Percentiles rank a stretch among this genome's conserved stretches.
phyloP scores from a whole-genome alignment of 2,797 vertebrate genomes.

The Rhinophrynus dorsalis region DNA sequence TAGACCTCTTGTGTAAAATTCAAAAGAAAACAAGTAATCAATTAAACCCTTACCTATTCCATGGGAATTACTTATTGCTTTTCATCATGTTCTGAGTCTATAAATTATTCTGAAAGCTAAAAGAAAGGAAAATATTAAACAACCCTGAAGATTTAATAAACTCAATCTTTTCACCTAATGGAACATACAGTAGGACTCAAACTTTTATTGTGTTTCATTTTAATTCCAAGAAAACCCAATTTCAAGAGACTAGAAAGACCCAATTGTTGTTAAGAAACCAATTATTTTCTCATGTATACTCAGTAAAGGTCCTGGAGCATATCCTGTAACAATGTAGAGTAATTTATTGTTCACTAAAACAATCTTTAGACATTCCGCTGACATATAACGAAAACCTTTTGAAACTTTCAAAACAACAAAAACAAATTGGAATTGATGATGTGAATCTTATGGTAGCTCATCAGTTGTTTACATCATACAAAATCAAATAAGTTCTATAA shows the following conservation, averaged over 20 bases:
- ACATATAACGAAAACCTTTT: constrained; percentile 26
- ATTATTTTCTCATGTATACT: constrained; percentile 35
- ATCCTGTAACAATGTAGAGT: constrained; percentile 20
- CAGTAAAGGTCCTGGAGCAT: constrained; percentile 30
- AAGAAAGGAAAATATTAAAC: constrained; percentile 31
- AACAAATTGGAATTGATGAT: constrained; percentile 43
- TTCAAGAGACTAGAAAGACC: constrained; percentile 31
- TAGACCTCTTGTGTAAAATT: constrained; percentile 4
- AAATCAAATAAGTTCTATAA: constrained; percentile 7
- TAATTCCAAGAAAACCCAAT: constrained; percentile 43
- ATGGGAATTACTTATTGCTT: constrained; percentile 22
- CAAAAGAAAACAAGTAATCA: constrained; percentile 15
- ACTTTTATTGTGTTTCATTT: constrained; percentile 33
- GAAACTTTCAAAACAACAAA: constrained; percentile 38
- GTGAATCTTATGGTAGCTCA: constrained; percentile 18
- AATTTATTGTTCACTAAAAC: constrained; percentile 35
- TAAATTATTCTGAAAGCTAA: constrained; percentile 9
- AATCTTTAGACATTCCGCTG: constrained; percentile 34
- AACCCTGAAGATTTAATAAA: constrained; percentile 35
- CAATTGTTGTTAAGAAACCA: constrained; percentile 36
- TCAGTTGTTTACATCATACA: constrained; percentile 28
- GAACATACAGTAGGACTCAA: constrained; percentile 17
- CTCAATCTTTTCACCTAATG: constrained; percentile 34
- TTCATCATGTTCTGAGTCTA: constrained; percentile 12
- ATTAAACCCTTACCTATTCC: constrained; percentile 20